Evolutionary conservation across 2,113 vertebrate genomes (phyloP).

Genomic region (Oryzias curvinotus): DNA sequence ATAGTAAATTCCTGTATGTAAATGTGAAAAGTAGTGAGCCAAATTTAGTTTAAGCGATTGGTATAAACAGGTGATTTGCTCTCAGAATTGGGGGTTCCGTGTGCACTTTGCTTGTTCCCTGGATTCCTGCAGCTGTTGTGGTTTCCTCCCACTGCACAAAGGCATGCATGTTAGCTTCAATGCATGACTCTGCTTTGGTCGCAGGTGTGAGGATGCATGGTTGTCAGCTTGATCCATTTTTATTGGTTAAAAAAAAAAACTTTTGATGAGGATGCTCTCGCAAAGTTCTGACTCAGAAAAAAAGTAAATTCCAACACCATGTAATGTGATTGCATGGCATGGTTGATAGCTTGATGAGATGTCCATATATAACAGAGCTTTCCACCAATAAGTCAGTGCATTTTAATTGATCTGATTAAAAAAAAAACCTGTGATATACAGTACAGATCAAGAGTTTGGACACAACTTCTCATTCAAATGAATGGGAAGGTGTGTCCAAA

Average conservation of each 20-base stretch:
- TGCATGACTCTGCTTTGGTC: not conserved
- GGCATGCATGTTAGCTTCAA: constrained; percentile 1
- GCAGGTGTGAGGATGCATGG: constrained; percentile 6
- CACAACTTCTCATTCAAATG: no score
- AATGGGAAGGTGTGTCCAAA: no score
- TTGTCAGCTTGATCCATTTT: constrained; percentile 1
- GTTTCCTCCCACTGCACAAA: constrained; percentile 1
- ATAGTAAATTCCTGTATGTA: no score
- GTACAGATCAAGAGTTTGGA: no score
- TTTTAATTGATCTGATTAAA: not conserved
- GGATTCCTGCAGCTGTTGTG: not conserved
- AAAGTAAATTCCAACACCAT: not conserved
- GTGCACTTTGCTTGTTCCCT: not conserved
- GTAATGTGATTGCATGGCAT: not conserved
- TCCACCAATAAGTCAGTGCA: not conserved
- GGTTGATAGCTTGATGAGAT: not conserved
- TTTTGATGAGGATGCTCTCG: not conserved
- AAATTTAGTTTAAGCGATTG: no score
- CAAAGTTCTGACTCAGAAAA: not conserved
- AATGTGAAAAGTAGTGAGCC: no score
- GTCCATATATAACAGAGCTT: not conserved
- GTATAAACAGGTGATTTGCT: no score
- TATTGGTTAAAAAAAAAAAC: not conserved
- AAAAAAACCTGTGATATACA: no score
- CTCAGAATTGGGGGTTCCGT: not conserved